Percentiles rank a stretch among this genome's conserved stretches.
Evolutionary conservation across 2,888 invertebrate species (phyloP).

Genomic region (Euplexia lucipara): DNA sequence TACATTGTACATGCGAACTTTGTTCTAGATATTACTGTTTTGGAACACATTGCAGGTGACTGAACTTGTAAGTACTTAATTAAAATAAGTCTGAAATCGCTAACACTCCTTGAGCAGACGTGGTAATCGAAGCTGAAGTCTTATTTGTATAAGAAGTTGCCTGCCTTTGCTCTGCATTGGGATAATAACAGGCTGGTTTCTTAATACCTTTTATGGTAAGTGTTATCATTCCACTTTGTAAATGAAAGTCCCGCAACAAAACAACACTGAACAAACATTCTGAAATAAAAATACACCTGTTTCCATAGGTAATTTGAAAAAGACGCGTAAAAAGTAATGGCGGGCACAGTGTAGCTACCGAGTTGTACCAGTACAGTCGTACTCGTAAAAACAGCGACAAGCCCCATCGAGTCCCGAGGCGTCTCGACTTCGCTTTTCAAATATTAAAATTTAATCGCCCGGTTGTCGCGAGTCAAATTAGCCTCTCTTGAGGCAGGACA

Average conservation of each 20-base stretch:
- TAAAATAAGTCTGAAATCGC: too few relatives aligned
- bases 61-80: too few relatives aligned
- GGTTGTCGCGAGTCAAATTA: slow-evolving; percentile 91
- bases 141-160: too few relatives aligned
- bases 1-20: too few relatives aligned
- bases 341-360: slow-evolving; percentile 56
- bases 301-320: slow-evolving; percentile 48
- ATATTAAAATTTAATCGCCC: slow-evolving; percentile 92
- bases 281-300: slow-evolving; percentile 50
- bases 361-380: slow-evolving; percentile 71
- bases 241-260: background rate
- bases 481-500: slow-evolving; percentile 85
- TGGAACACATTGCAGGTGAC: too few relatives aligned
- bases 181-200: too few relatives aligned
- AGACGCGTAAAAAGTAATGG: slow-evolving; percentile 63
- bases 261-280: slow-evolving; percentile 25
- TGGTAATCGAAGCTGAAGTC: too few relatives aligned
- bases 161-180: too few relatives aligned
- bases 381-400: slow-evolving; percentile 78
- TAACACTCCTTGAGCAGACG: too few relatives aligned
- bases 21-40: too few relatives aligned
- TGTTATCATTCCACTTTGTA: too few relatives aligned
- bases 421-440: slow-evolving; percentile 87
- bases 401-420: slow-evolving; percentile 79
- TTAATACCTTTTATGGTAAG: too few relatives aligned